Conservation (phyloP, 1,140 invertebrate species). For the Drosophila trapezifrons region DNA sequence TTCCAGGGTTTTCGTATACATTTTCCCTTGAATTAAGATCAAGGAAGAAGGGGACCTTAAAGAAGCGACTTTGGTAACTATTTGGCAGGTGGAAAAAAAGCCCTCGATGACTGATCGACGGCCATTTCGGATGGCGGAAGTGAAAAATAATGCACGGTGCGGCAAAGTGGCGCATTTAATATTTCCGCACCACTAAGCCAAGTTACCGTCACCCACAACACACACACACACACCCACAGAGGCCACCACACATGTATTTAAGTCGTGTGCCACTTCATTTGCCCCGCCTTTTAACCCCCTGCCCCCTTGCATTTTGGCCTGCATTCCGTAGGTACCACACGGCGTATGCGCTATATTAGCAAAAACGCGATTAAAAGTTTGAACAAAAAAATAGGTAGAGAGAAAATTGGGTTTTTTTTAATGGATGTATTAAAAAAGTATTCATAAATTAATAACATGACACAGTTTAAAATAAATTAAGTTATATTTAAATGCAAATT, state of each 20-base stretch:
- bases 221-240: conserved; percentile 7
- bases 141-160: conserved; percentile 76
- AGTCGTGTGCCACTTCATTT: conserved; percentile 4
- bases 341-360: conserved; percentile 4
- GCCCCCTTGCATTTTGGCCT: neutral
- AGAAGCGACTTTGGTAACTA: no score
- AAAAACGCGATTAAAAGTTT: neutral
- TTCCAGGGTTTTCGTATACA: neutral
- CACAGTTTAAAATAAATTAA: no score
- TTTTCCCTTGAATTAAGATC: no score
- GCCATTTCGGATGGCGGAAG: conserved; percentile 58
- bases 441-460: neutral
- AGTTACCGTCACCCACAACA: neutral
- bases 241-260: conserved; percentile 4
- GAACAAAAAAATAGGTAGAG: rapidly evolving
- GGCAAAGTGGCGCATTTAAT: conserved; percentile 79
- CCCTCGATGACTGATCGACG: conserved; percentile 45
- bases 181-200: conserved; percentile 67
- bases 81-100: conserved; percentile 4
- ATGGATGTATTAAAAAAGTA: neutral
- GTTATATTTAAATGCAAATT: no score
- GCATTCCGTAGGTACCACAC: conserved; percentile 5
- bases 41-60: neutral
- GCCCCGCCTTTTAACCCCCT: neutral
- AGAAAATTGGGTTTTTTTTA: no score